Conservation (phyloP, 2,888 invertebrate species). For the Stegana nigrithorax region DNA sequence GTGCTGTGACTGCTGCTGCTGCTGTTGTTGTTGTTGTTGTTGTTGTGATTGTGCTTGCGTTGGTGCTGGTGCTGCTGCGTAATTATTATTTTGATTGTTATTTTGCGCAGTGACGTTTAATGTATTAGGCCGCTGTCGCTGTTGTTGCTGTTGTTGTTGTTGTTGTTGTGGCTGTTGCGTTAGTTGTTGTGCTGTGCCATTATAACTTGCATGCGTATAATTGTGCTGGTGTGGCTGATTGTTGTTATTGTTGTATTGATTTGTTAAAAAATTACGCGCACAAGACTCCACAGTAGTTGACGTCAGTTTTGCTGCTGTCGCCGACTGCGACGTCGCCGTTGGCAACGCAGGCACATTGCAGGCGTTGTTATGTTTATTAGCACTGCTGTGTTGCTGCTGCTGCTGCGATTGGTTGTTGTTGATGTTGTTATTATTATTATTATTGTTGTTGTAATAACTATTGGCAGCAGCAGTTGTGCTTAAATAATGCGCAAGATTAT, state of each 20-base stretch:
- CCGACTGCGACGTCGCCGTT: slow-evolving; percentile 31
- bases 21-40: slow-evolving; percentile 28
- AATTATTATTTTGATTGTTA: slow-evolving; percentile 24
- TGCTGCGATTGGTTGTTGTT: slow-evolving; percentile 22
- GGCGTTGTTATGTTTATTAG: slow-evolving; percentile 18
- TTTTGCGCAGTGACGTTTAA: slow-evolving; percentile 17
- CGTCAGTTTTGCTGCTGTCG: slow-evolving; percentile 28
- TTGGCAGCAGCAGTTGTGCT: slow-evolving; percentile 4
- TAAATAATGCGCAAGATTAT: slow-evolving; percentile 13
- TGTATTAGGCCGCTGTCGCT: slow-evolving; percentile 7
- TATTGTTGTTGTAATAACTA: slow-evolving; percentile 23
- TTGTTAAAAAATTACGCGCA: slow-evolving; percentile 14
- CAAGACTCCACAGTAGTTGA: neutral
- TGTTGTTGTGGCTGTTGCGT: slow-evolving; percentile 1
- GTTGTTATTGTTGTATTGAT: slow-evolving; percentile 7
- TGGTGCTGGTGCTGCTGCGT: slow-evolving; percentile 24
- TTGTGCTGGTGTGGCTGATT: slow-evolving; percentile 25
- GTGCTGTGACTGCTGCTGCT: slow-evolving; percentile 22
- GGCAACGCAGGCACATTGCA: slow-evolving; percentile 23
- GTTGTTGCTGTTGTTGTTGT: slow-evolving; percentile 25
- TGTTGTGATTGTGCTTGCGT: slow-evolving; percentile 22
- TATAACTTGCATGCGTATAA: slow-evolving; percentile 10
- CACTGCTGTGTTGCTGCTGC: too few species aligned
- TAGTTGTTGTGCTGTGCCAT: neutral
- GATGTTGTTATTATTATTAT: slow-evolving; percentile 1